These are phyloP conservation scores for Synanthedon myopaeformis DNA, from an alignment of 2,888 invertebrate species.

Conservation along the genomic window DNA sequence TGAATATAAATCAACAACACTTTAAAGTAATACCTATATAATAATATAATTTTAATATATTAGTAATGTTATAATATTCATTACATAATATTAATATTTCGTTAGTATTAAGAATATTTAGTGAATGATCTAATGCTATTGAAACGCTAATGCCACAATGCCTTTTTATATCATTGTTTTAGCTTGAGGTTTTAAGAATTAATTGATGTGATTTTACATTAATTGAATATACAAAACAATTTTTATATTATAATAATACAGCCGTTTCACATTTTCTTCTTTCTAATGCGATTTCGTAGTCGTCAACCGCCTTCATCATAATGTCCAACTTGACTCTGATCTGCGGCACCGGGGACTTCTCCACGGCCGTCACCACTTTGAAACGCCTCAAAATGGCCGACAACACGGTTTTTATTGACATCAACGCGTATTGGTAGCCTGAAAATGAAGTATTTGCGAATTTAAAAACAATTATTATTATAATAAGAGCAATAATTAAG, in stretches of 20 bases:
- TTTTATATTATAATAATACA: not conserved
- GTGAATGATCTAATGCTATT: no score
- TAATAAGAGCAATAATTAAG: not conserved
- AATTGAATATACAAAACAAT: no score
- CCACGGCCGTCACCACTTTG: conserved; percentile 31
- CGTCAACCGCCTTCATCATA: conserved; percentile 57
- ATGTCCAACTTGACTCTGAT: conserved; percentile 47
- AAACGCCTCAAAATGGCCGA: conserved; percentile 31
- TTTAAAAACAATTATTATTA: not conserved
- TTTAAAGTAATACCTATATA: no score
- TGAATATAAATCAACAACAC: no score
- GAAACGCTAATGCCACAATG: no score
- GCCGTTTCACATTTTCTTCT: conserved; percentile 11
- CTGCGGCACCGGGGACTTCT: conserved; percentile 27
- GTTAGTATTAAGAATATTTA: no score
- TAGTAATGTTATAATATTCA: no score
- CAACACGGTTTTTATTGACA: conserved; percentile 47
- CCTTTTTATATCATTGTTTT: no score
- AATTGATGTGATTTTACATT: no score
- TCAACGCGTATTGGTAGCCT: conserved; percentile 57
- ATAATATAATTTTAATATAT: no score
- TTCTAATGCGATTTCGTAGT: conserved; percentile 36
- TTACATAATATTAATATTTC: no score
- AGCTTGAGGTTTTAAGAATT: no score
- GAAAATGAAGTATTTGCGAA: conserved; percentile 4